Conservation (phyloP, 2,888 invertebrate species). For the Troilus luridus region DNA sequence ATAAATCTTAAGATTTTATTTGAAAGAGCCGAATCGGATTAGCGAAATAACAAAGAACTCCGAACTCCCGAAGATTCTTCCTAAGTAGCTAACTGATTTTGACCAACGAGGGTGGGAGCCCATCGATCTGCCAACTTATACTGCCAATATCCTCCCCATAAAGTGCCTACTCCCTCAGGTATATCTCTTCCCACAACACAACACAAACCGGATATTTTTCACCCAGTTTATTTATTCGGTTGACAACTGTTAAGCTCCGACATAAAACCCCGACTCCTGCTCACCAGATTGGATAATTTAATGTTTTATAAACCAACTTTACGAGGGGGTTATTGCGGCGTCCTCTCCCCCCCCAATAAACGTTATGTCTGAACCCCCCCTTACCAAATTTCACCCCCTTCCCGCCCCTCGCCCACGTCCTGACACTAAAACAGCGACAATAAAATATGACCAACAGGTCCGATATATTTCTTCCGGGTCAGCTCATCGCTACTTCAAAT, state of each 20-base stretch:
- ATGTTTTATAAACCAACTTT: constrained; percentile 48
- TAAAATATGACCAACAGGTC: constrained; percentile 34
- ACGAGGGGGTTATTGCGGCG: constrained; percentile 41
- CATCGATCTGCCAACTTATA: neutral
- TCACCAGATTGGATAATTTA: constrained; percentile 45
- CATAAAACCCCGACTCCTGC: constrained; percentile 1
- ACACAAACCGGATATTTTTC: neutral
- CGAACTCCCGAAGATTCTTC: neutral
- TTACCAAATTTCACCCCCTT: neutral
- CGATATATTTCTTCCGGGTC: constrained; percentile 19
- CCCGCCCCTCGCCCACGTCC: neutral
- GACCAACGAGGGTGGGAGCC: neutral
- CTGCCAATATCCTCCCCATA: neutral
- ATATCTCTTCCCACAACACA: neutral
- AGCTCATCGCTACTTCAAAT: constrained; percentile 33
- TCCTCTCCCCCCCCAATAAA: constrained; percentile 22
- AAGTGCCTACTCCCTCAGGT: neutral
- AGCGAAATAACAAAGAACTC: neutral
- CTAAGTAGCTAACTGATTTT: neutral
- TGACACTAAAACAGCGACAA: constrained; percentile 8
- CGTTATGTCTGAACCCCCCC: neutral
- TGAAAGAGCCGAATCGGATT: neutral
- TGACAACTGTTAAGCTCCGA: constrained; percentile 41
- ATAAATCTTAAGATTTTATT: neutral
- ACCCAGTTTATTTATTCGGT: constrained; percentile 24